These are phyloP conservation scores for Psophia crepitans DNA, from an alignment of 2,113 vertebrate species.

Conservation along the genomic window DNA sequence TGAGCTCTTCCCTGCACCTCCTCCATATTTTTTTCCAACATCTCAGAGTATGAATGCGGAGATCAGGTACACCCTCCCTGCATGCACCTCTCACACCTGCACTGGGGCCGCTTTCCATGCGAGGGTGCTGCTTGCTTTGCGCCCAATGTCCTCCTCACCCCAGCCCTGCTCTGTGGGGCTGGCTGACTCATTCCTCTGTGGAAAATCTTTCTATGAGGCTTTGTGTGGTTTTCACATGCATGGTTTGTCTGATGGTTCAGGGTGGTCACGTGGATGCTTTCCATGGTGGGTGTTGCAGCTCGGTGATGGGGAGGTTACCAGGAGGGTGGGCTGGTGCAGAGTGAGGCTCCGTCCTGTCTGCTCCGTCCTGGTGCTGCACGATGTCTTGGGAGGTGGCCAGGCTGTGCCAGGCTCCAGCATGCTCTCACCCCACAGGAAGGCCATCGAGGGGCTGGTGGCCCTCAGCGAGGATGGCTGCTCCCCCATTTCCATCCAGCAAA, in stretches of 20 bases:
- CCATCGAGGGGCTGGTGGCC: conserved; percentile 75
- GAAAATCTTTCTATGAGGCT: background rate
- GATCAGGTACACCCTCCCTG: background rate
- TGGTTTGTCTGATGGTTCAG: background rate
- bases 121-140: background rate
- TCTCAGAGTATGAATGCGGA: accelerated
- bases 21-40: background rate
- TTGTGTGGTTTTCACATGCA: background rate
- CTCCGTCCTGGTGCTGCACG: background rate
- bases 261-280: accelerated
- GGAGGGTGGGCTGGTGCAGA: background rate
- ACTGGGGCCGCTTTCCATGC: background rate
- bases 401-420: background rate
- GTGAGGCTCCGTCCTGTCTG: background rate
- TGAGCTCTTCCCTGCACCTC: background rate
- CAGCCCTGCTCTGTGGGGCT: background rate
- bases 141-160: accelerated
- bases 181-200: background rate
- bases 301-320: background rate
- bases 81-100: accelerated
- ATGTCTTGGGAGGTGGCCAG: accelerated
- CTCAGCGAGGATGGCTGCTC: conserved; percentile 77
- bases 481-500: conserved; percentile 77
- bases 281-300: background rate
- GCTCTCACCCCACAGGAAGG: conserved; percentile 64